Evolutionary conservation across 1,140 invertebrate genomes (phyloP), one percentile per base, ranked within the genome.

Genomic region (Phymastichus coffea): DNA sequence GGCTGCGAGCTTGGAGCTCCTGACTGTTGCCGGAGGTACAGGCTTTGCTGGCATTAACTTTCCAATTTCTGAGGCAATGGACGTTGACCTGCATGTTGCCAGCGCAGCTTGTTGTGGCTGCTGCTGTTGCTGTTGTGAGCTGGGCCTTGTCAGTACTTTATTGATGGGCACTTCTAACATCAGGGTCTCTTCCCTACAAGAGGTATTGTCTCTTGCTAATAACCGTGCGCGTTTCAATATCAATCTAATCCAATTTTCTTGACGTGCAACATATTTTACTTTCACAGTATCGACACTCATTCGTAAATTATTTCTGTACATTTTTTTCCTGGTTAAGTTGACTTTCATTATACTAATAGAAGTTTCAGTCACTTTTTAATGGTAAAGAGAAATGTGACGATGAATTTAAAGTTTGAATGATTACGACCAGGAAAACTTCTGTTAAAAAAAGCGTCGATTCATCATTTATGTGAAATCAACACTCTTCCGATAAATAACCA

Each of bases 1-100:
- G 0, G 78, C 78, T 2, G 69, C 69, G 0, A 80, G 69, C 28
- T 80, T 80, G 0, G 78, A 76, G 38, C 77, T 80, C 41, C 74
- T 70, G 12, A 75, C 49, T 17, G 74, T 70, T 1, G 73, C 71
- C 0, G 71, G 0, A 8, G 78, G 76, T n/a, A 80, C 47, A 4
- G 74, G 64, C 15, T 76, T 77, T 2, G 64, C 52, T 2, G 28
- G 63, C 4, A 7, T 65, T 43, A n/a, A 20, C n/a, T 22, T 52
- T 23, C n/a, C n/a, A 14, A 46, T 23, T 46, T 4, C n/a, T 46
- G 6, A 15, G 26, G 15, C 2, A 20, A 2, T 30, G 26, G 14
- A 19, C 23, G 47, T 22, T n/a, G 35, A 25, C 10, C 9, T 44
- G n/a, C n/a, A n/a, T 17, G 15, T 2, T 40, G 4, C 20, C 17